These are phyloP conservation scores for Lasioglossum albipes DNA, from an alignment of 1,140 invertebrate species.

Conservation along the genomic window DNA sequence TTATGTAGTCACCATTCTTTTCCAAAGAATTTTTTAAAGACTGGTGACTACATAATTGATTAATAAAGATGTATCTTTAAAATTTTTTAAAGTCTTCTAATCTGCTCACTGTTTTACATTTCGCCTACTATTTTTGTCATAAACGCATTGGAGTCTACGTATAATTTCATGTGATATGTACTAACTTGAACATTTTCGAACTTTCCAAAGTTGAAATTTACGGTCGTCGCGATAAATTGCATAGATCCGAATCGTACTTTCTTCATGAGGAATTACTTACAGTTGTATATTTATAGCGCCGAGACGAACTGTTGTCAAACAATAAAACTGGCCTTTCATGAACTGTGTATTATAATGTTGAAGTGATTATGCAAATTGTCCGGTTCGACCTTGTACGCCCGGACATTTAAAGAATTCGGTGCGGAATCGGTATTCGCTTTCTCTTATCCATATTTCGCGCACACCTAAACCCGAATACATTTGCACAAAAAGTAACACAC, in stretches of 20 bases:
- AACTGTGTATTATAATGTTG: neutral
- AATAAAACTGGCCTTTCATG: conserved; percentile 2
- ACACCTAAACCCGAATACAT: neutral
- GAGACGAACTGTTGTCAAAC: neutral
- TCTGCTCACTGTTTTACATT: too few species aligned
- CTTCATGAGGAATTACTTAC: neutral
- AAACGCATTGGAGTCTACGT: too few species aligned
- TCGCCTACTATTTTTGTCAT: too few species aligned
- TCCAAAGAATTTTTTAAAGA: too few species aligned
- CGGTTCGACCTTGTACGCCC: neutral
- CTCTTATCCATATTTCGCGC: neutral
- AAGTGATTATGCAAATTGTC: conserved; percentile 33
- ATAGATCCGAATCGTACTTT: neutral
- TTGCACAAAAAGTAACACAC: neutral
- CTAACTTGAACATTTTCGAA: too few species aligned
- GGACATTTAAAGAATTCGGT: conserved; percentile 18
- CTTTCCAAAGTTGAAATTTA: too few species aligned
- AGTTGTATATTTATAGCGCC: conserved; percentile 2
- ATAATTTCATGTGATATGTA: too few species aligned
- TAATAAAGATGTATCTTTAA: too few species aligned
- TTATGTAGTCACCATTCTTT: too few species aligned
- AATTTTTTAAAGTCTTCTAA: too few species aligned
- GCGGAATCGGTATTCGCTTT: conserved; percentile 11
- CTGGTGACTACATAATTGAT: too few species aligned
- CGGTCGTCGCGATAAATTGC: too few species aligned